Evolutionary conservation across 2,797 vertebrate genomes (phyloP), one percentile per base, ranked within the genome.

Genomic region (Mycteria americana): DNA sequence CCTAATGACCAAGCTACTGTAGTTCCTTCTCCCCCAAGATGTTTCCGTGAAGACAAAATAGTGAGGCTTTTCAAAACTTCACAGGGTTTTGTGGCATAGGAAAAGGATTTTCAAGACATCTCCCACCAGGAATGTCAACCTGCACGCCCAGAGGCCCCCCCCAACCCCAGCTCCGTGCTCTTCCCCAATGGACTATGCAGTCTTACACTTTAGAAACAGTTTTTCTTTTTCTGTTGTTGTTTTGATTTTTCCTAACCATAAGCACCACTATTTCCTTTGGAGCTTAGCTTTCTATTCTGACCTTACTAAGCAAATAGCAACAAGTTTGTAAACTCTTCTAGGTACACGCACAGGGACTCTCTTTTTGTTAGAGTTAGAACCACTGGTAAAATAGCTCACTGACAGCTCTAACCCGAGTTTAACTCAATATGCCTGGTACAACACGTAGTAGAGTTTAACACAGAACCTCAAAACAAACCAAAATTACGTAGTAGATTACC

Each of bases 271-370:
- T 14, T 89, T 59, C 63, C 56, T 27, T 35, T 53, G 23, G 31
- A 85, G 27, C 21, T 60, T 35, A 53, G 5, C n/a, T 72, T 54
- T 65, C 64, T 33, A 0, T 22, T 43, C 53, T 72, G 73, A 59
- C 51, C 67, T 64, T 13, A 39, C 39, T 68, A 35, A 88, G 45
- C 37, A 83, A 91, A 78, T 2, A 68, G 75, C 22, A 57, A 45
- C 16, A 57, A 72, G n/a, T 45, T 4, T 63, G 31, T 31, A 87
- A 93, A 45, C 43, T 68, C 60, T 37, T 10, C 37, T 18, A 9
- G 23, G 37, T 8, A 13, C 4, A 3, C 0, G 0, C 22, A 7
- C 48, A n/a, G 56, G 31, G 56, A 60, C 6, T 35, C 7, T 69
- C 18, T 2, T 56, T 69, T 59, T 48, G 31, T 43, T 53, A 28